phyloP scores from a whole-genome alignment of 1,140 invertebrate genomes.

The Nomia melanderi region DNA sequence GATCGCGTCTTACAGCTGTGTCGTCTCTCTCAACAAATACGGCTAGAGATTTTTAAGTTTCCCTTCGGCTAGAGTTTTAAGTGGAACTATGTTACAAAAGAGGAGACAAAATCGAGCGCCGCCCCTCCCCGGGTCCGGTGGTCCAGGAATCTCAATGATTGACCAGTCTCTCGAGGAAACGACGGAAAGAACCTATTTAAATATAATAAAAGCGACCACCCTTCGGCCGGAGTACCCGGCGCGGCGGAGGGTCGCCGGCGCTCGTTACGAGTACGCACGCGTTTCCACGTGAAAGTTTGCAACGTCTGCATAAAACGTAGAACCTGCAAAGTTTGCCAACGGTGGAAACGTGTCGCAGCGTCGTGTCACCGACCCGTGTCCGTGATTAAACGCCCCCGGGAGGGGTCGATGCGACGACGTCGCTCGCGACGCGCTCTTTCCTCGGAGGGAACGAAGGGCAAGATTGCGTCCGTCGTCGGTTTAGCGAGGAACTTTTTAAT shows the following conservation, averaged over 20 bases:
- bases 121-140: background rate
- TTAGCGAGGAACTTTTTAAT: constrained; percentile 36
- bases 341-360: constrained; percentile 41
- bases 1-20: constrained; percentile 18
- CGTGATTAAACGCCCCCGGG: background rate
- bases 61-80: constrained; percentile 27
- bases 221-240: background rate
- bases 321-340: constrained; percentile 58
- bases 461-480: background rate
- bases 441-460: background rate
- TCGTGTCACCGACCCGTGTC: constrained; percentile 38
- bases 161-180: constrained; percentile 29
- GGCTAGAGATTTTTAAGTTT: constrained; percentile 40
- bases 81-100: constrained; percentile 51
- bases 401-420: background rate
- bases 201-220: constrained; percentile 24
- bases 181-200: constrained; percentile 19
- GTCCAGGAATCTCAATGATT: constrained; percentile 31
- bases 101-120: constrained; percentile 5
- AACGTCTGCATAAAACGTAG: constrained; percentile 69
- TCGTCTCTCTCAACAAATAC: constrained; percentile 28
- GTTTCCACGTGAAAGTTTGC: constrained; percentile 62
- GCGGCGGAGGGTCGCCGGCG: background rate
- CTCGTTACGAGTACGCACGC: background rate
- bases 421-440: constrained; percentile 15